Conservation (phyloP, 2,888 invertebrate species). For the Agonopterix arenella region DNA sequence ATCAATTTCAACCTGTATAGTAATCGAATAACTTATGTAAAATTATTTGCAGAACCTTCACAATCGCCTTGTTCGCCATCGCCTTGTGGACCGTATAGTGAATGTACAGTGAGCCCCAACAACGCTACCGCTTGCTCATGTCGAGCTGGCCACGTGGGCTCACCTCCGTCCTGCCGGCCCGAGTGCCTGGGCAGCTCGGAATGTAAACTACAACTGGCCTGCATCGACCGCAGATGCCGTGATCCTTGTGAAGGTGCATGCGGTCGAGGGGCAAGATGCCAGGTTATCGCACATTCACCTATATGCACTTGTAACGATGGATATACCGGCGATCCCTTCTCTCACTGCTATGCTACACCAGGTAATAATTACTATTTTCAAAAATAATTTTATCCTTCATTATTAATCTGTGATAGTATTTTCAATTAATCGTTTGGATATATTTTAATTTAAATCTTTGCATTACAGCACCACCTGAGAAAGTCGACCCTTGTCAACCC, state of each 20-base stretch:
- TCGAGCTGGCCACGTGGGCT: conserved; percentile 82
- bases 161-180: conserved; percentile 84
- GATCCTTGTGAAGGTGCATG: conserved; percentile 87
- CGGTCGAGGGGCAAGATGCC: conserved; percentile 82
- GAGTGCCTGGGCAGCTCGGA: conserved; percentile 86
- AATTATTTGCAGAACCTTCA: conserved; percentile 4
- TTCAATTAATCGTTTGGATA: too few species aligned
- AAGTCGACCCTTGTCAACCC: conserved; percentile 78
- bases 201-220: conserved; percentile 81
- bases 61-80: conserved; percentile 81
- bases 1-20: too few species aligned
- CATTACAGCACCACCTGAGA: conserved; percentile 31
- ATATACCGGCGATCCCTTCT: conserved; percentile 84
- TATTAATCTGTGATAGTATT: too few species aligned
- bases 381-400: too few species aligned
- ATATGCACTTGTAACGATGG: conserved; percentile 83
- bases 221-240: conserved; percentile 82
- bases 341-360: conserved; percentile 77
- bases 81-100: conserved; percentile 87
- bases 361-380: conserved; percentile 42
- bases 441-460: too few species aligned
- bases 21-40: neutral
- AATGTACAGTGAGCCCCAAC: conserved; percentile 70
- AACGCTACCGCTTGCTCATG: conserved; percentile 83
- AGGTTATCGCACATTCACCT: conserved; percentile 85